Base-by-base conservation (phyloP, 92 coral and sea anemone species). In the Metridium senile region DNA sequence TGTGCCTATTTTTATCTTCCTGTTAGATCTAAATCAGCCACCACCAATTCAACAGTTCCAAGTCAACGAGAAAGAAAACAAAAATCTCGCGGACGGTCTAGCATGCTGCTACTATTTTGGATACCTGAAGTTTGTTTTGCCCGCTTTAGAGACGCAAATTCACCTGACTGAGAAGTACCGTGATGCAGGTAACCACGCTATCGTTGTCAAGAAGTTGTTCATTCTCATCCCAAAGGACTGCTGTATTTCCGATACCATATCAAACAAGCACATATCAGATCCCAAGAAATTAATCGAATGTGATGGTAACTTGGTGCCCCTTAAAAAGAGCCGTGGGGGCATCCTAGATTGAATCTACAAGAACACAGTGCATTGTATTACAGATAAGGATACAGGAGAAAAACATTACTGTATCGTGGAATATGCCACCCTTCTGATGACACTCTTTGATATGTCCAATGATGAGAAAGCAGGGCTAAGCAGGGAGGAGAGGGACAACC, bases 101-200 rank as follows among this genome's bases (percentile, higher is more conserved):
- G 98, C 98, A 2, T 93, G 98, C 93, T 66, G 92, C 30, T 94
- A 75, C 65, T 94, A 94, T 64, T 94, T 88, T 70, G 98, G 98
- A 19, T 94, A 94, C 76, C 76, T 94, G 54, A 89, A 84, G 61
- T 53, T 94, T 34, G 91, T 91, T n/a, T 71, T 94, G 17, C 98
- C 98, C 18, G 56, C 21, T 1, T 62, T 94, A 16, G 71, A 72
- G 10, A 23, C 67, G 1, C 86, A 92, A 76, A 89, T 93, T 67
- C 35, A 53, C 16, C 54, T 68, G 11, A 86, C 98, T 0, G 46
- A 33, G 3, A 11, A 33, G 1, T 80, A 47, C 51, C 85, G 90
- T 19, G n/a, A n/a, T n/a, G n/a, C n/a, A n/a, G n/a, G n/a, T n/a
- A n/a, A n/a, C 4, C 53, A 68, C 64, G 76, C 65, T 39, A 80